Conservation (phyloP, 2,113 vertebrate genomes). For the Petaurus breviceps region DNA sequence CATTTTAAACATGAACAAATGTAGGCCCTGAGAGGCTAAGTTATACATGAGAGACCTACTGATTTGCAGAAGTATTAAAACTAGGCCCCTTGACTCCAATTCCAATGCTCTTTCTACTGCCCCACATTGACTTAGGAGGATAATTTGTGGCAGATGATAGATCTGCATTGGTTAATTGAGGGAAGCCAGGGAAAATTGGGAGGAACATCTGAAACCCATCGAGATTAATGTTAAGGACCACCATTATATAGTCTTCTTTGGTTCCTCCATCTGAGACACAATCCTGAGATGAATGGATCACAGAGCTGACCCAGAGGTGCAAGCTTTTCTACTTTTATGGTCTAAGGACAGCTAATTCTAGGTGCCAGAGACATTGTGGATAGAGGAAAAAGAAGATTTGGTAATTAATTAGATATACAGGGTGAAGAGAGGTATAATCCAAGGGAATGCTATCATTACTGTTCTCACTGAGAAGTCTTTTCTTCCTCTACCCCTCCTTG, state of each 20-base stretch:
- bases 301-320: neutral
- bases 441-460: neutral
- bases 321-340: neutral
- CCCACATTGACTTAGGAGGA: neutral
- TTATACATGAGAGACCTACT: neutral
- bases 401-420: neutral
- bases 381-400: neutral
- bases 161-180: neutral
- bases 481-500: neutral
- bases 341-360: neutral
- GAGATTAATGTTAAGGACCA: neutral
- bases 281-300: too few species aligned
- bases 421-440: neutral
- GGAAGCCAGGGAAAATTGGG: neutral
- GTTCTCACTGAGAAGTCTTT: neutral
- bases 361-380: neutral
- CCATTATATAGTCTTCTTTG: neutral
- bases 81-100: neutral
- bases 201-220: neutral
- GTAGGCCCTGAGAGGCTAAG: neutral
- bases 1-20: neutral
- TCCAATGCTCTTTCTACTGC: neutral
- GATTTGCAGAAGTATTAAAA: neutral
- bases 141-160: neutral
- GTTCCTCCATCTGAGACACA: neutral